These are phyloP conservation scores for Megalops cyprinoides DNA, from an alignment of 2,797 vertebrate species.

Conservation along the genomic window DNA sequence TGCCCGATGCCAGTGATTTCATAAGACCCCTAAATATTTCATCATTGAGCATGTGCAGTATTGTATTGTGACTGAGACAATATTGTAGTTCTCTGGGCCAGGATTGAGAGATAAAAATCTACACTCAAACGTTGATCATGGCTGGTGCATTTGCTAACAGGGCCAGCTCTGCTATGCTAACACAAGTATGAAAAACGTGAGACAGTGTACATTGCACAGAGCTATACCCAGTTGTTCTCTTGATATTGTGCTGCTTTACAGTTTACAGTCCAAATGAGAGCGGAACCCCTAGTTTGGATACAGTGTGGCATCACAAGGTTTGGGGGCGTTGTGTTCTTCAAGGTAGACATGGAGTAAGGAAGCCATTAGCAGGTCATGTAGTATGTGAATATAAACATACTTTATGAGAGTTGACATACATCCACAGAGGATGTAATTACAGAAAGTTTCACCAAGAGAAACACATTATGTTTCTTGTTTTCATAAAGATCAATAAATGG, in stretches of 20 bases:
- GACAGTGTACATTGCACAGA: not conserved
- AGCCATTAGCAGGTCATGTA: not conserved
- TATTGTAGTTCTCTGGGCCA: not conserved
- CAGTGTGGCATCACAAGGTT: not conserved
- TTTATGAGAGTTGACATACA: not conserved
- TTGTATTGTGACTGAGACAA: not conserved
- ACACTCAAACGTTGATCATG: not conserved
- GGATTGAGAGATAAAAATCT: not conserved
- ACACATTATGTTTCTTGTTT: slow-evolving; percentile 16
- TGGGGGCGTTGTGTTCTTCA: not conserved
- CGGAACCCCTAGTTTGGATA: too few species aligned
- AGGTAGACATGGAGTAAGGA: not conserved
- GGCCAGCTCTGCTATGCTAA: not conserved
- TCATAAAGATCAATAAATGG: slow-evolving; percentile 35
- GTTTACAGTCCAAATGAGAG: not conserved
- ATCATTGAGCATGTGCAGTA: not conserved
- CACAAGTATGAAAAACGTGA: not conserved
- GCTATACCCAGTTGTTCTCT: not conserved
- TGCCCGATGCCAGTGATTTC: not conserved
- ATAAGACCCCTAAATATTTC: not conserved
- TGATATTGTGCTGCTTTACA: too few species aligned
- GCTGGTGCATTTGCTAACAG: not conserved
- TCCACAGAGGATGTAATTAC: not conserved
- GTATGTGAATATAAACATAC: not conserved
- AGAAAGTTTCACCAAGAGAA: slow-evolving; percentile 21